Conservation (phyloP, 2,888 invertebrate genomes). For the Cheilosia impressa region DNA sequence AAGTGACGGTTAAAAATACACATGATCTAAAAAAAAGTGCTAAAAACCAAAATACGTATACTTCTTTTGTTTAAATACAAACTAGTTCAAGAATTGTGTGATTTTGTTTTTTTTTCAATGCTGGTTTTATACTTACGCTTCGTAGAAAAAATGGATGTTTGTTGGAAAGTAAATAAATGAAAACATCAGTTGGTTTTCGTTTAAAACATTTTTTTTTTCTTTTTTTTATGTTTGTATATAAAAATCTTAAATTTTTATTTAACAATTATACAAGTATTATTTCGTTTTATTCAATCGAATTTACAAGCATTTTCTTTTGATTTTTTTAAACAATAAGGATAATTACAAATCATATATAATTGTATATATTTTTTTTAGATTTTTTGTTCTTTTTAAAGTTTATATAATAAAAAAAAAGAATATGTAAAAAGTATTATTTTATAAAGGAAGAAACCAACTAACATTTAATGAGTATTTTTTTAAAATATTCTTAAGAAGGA, state of each 20-base stretch:
- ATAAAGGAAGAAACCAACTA: conserved; percentile 64
- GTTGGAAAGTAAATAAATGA: conserved; percentile 46
- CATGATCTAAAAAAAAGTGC: conserved; percentile 19
- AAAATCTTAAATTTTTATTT: conserved; percentile 66
- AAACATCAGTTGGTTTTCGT: conserved; percentile 65
- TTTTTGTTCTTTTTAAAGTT: conserved; percentile 29
- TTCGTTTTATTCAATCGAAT: conserved; percentile 43
- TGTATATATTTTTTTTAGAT: conserved; percentile 1
- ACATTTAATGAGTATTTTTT: conserved; percentile 72
- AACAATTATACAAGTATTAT: conserved; percentile 64
- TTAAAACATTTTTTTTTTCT: conserved; percentile 61
- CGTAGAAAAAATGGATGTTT: conserved; percentile 9
- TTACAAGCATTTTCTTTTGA: conserved; percentile 42
- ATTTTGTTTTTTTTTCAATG: conserved; percentile 11
- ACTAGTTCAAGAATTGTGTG: conserved; percentile 33
- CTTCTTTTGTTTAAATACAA: conserved; percentile 76
- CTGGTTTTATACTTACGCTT: conserved; percentile 57
- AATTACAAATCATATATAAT: conserved; percentile 23
- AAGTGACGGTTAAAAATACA: conserved; percentile 38
- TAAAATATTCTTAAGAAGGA: conserved; percentile 31
- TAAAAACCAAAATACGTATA: conserved; percentile 24
- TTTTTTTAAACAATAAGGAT: conserved; percentile 45
- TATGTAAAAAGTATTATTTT: conserved; percentile 21
- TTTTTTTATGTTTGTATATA: conserved; percentile 62
- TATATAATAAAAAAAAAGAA: conserved; percentile 66